Conservation (phyloP, 2,797 vertebrate species). For the Propithecus perrieri region DNA sequence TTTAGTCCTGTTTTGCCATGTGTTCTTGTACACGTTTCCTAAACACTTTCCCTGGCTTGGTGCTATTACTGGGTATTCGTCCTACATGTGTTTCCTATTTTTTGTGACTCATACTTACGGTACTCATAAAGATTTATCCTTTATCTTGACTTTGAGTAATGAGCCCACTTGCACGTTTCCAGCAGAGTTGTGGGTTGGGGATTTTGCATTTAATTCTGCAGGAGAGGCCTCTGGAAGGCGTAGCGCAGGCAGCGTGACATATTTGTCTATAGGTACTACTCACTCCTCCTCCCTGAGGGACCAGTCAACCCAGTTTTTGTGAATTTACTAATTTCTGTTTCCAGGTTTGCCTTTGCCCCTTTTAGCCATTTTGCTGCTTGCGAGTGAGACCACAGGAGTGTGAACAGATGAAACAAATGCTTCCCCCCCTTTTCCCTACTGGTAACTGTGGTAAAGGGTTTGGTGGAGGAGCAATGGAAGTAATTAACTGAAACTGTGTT, state of each 20-base stretch:
- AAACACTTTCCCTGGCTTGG: constrained; percentile 60
- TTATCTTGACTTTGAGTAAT: constrained; percentile 78
- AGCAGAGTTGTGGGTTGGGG: constrained; percentile 70
- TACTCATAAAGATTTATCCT: constrained; percentile 78
- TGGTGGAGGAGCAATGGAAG: constrained; percentile 43
- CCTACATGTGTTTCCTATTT: constrained; percentile 77
- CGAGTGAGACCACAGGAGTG: background rate
- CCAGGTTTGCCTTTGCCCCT: background rate
- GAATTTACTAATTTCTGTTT: constrained; percentile 9
- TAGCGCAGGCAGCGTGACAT: background rate
- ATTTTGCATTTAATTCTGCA: constrained; percentile 61
- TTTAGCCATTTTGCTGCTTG: background rate
- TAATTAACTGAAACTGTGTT: constrained; percentile 41
- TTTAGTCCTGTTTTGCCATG: constrained; percentile 7
- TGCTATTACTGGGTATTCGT: constrained; percentile 49
- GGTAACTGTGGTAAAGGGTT: background rate
- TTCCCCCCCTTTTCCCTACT: background rate
- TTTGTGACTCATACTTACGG: constrained; percentile 80
- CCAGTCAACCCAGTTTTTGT: background rate
- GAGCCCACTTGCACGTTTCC: constrained; percentile 71
- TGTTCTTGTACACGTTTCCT: constrained; percentile 63
- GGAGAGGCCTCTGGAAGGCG: constrained; percentile 12
- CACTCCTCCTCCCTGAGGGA: background rate
- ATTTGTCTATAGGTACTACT: background rate
- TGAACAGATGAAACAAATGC: background rate